phyloP scores from a whole-genome alignment of 2,113 vertebrate species.

The human region DNA sequence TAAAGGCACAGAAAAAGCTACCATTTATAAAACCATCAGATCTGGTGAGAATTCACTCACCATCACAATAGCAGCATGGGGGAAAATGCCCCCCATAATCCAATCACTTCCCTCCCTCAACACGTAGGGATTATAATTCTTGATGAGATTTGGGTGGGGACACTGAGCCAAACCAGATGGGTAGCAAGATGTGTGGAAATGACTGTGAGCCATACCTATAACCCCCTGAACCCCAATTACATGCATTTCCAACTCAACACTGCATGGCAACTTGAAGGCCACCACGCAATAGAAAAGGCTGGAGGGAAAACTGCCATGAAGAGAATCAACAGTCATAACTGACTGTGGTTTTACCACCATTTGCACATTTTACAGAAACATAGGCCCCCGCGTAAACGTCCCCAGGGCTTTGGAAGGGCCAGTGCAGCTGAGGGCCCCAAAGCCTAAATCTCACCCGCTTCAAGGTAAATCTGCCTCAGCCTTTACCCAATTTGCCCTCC shows the following conservation, averaged over 20 bases:
- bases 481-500: not conserved
- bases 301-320: not conserved
- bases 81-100: no score
- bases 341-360: not conserved
- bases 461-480: not conserved
- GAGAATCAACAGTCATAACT: not conserved
- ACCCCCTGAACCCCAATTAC: not conserved
- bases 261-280: not conserved
- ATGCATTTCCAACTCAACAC: not conserved
- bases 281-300: not conserved
- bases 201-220: no score
- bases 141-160: no score
- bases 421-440: fast-evolving
- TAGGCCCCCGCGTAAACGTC: fast-evolving
- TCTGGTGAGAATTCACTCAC: no score
- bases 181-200: not conserved
- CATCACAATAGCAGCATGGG: no score
- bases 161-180: no score
- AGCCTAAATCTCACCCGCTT: not conserved
- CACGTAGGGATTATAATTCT: no score
- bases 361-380: not conserved
- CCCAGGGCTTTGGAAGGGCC: not conserved
- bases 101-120: no score
- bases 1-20: no score
- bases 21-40: no score